Percentiles rank a stretch among this genome's conserved stretches.
phyloP scores from a whole-genome alignment of 1,140 invertebrate species.

The Microplitis mediator region DNA sequence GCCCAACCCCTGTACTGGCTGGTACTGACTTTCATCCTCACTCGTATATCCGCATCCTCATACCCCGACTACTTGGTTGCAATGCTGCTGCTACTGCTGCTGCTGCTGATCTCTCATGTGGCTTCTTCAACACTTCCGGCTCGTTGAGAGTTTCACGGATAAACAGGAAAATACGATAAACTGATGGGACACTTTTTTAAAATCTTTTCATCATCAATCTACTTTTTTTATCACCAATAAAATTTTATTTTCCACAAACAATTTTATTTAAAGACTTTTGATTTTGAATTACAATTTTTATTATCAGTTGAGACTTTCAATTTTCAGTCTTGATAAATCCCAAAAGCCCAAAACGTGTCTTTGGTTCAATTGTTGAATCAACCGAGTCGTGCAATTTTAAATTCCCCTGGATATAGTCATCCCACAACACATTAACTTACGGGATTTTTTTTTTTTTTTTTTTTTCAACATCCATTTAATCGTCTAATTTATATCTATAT shows the following conservation, averaged over 20 bases:
- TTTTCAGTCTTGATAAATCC: conserved; percentile 8
- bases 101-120: not conserved
- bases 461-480: no score
- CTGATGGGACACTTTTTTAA: not conserved
- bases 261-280: not conserved
- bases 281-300: not conserved
- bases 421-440: conserved; percentile 15
- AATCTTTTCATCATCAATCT: not conserved
- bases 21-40: not conserved
- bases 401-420: conserved; percentile 22
- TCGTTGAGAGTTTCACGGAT: conserved; percentile 4
- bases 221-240: not conserved
- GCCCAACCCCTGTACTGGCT: no score
- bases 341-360: conserved; percentile 9
- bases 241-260: not conserved
- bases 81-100: no score
- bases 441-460: not conserved
- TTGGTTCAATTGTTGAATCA: not conserved
- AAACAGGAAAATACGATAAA: conserved; percentile 20
- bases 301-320: not conserved
- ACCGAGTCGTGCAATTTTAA: conserved; percentile 21
- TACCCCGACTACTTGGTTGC: not conserved
- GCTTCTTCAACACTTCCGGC: conserved; percentile 17
- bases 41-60: not conserved
- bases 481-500: no score